Evolutionary conservation across 30 jellyfish, hydroid and myxozoan genomes (phyloP), one percentile per base, ranked within the genome.

Genomic region (Catostylus mosaicus): DNA sequence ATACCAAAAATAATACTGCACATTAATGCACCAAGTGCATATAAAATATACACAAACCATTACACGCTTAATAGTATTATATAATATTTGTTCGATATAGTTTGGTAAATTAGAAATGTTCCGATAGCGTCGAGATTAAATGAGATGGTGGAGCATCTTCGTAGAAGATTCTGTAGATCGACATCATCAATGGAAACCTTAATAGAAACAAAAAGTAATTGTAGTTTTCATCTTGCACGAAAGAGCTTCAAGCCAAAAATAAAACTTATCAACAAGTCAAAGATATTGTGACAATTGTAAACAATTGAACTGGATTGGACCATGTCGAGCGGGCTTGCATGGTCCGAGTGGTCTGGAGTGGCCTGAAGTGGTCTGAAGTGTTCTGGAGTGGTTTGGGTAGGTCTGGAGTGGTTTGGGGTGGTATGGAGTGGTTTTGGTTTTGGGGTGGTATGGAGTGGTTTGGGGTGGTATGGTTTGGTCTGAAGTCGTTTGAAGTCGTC

Each of bases 161-260:
- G 77, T 82, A 89, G 52, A 85, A 89, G 24, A 83, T 89, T 30
- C 88, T 88, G 84, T 89, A 89, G 31, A 89, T 72, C 14, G 95
- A 73, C 59, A 67, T 74, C 82, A 89, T 67, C 69, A 89, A 30
- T 12, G 97, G 97, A 29, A 89, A 89, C 70, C 97, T 89, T 40
- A 35, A 71, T 80, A 52, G 75, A 64, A n/a, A 77, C 43, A 56
- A 75, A 40, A 40, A 40, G 54, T 40, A 40, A 5, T 7, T 14
- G 54, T 40, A 40, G 54, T 5, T n/a, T n/a, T n/a, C n/a, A n/a
- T n/a, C n/a, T n/a, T n/a, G n/a, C n/a, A n/a, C n/a, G n/a, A n/a
- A n/a, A n/a, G n/a, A n/a, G n/a, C 19, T 16, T 12, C 34, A 23
- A 69, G 67, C 10, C 29, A 32, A 18, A 1, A 22, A 7, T 33